Percentiles rank a stretch among this genome's conserved stretches.
These are phyloP conservation scores for Atherinosoma microstoma DNA, from an alignment of 2,797 vertebrate species.

Conservation along the genomic window DNA sequence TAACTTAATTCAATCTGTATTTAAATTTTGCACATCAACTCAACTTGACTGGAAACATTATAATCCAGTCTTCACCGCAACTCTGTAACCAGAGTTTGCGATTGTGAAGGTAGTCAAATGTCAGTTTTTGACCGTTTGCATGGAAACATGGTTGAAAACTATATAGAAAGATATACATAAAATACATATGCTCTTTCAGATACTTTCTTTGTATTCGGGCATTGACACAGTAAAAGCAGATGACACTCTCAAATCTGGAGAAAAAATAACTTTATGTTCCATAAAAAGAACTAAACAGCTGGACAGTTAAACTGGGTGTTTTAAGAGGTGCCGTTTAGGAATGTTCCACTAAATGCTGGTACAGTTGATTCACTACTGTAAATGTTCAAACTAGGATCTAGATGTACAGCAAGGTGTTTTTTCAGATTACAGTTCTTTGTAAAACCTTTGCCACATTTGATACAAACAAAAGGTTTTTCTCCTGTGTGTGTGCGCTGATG, in stretches of 20 bases:
- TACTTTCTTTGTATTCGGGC: neutral
- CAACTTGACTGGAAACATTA: no score
- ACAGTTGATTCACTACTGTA: conserved; percentile 48
- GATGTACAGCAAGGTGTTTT: conserved; percentile 70
- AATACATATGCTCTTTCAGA: neutral
- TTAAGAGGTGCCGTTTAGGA: conserved; percentile 56
- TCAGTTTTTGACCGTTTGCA: neutral
- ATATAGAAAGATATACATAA: neutral
- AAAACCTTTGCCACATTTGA: conserved; percentile 80
- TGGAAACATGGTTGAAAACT: neutral
- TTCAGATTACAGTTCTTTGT: conserved; percentile 78
- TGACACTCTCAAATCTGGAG: conserved; percentile 21
- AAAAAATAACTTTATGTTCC: conserved; percentile 52
- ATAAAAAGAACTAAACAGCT: conserved; percentile 24
- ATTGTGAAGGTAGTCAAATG: neutral
- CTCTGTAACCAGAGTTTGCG: neutral
- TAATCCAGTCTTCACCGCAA: neutral
- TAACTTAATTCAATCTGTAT: no score
- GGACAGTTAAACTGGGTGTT: neutral
- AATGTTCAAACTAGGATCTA: conserved; percentile 59
- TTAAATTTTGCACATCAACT: no score
- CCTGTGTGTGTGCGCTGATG: conserved; percentile 85
- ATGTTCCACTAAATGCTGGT: conserved; percentile 50
- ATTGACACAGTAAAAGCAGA: neutral
- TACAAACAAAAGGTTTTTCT: conserved; percentile 83